Base-by-base conservation (phyloP, 2,888 invertebrate genomes). In the Leptopilina syphax region DNA sequence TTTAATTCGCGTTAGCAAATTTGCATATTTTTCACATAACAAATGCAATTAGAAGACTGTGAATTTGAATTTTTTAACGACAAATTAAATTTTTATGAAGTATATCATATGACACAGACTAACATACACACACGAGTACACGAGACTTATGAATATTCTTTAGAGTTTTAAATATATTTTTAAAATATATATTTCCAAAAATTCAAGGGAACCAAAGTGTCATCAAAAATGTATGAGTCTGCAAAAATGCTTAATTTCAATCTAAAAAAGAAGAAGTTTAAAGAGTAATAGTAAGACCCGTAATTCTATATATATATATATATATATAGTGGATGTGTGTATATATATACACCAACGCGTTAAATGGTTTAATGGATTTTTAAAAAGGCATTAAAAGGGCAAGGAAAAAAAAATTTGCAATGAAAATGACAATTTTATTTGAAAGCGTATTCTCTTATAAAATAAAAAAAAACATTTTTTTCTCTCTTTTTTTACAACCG, bases 221-320 rank as follows among this genome's bases (percentile, higher is more conserved):
- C 18, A 47, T 67, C 8, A 68, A 12, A 68, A 50, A 68, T 68
- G 50, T 47, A 68, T 68, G 50, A 68, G 50, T 12, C n/a, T 68
- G n/a, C n/a, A 8, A 24, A 66, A 41, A 65, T 50, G 10, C 50
- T 34, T 34, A 34, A 2, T 4, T 50, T 12, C 24, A 68, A 47
- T 9, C 47, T 47, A 47, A 7, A 47, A 7, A 34, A 34, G 34
- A 50, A 18, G 5, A 50, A 50, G 68, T 44, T 68, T 44, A 18
- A 68, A 50, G 50, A 44, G 24, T 18, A 10, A 68, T 8, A 60
- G 57, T 57, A 57, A 57, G 60, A 60, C n/a, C n/a, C 60, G 18
- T 18, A 34, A 34, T 34, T 34, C 34, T 34, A 34, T 34, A 34
- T 34, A 27, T 27, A 27, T 27, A 27, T 27, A 34, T 34, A 34